Evolutionary conservation across 2,888 invertebrate species (phyloP), one percentile per base, ranked within the genome.

Genomic region (Lasioglossum figueresi): DNA sequence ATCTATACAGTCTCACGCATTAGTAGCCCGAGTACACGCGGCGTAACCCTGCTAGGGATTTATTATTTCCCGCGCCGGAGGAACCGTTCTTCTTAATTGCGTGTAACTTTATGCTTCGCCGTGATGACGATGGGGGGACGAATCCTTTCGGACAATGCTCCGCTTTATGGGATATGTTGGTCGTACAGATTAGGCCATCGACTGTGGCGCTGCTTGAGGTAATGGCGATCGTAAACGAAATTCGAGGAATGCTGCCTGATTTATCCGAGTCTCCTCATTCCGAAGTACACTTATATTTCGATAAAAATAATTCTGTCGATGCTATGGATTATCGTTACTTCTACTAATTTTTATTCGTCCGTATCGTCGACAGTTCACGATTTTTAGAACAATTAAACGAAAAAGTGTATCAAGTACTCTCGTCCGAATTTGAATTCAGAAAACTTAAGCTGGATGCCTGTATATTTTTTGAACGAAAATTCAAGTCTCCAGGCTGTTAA

Each of bases 1-100:
- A 95, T 95, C 94, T 93, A 93, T 92, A 92, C 90, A 91, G 86
- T 91, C 91, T 90, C 90, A 86, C 91, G 92, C 92, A 94, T 94
- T 94, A 94, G 90, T 88, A 87, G 85, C 82, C 85, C 2, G 66
- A 72, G 71, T 81, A 71, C 83, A 84, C 83, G 83, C 45, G 16
- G 23, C 81, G 78, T 84, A 77, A 80, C 77, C 34, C 56, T 12
- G 45, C 73, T 5, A 10, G 45, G 84, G 91, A 91, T 91, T 91
- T 91, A 90, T 91, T 87, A 87, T 91, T 88, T 72, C 82, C 74
- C 73, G 77, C 59, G 27, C 14, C 66, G 68, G 72, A 87, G 84
- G 76, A 89, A 89, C 59, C 80, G 80, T 83, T 82, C 77, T 52
- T 80, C 75, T 79, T 87, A 73, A 73, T 73, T 48, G 72, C 34